Evolutionary conservation across 2,113 vertebrate genomes (phyloP).

Genomic region (Raja brachyura): DNA sequence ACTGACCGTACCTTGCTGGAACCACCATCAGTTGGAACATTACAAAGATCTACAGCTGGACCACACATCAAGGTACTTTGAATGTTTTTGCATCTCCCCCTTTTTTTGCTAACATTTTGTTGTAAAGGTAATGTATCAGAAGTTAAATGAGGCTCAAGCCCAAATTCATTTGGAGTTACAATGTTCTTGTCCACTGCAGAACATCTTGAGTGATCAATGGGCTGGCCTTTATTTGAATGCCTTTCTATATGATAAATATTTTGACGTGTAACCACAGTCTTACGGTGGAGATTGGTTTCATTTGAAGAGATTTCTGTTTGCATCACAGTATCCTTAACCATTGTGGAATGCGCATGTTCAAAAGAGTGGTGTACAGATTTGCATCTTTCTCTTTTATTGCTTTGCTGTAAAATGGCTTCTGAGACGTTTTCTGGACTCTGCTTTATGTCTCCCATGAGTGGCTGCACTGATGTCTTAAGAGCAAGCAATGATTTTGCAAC

Average conservation of each 20-base stretch:
- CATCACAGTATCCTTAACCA: background rate
- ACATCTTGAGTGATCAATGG: background rate
- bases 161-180: background rate
- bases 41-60: background rate
- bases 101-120: conserved; percentile 21
- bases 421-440: background rate
- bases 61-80: background rate
- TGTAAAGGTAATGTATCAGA: background rate
- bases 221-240: background rate
- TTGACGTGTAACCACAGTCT: background rate
- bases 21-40: background rate
- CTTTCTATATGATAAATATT: background rate
- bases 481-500: background rate
- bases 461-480: conserved; percentile 1
- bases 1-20: background rate
- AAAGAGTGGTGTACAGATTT: background rate
- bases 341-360: background rate
- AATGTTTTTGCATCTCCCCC: background rate
- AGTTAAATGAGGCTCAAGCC: background rate
- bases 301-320: background rate
- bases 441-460: background rate
- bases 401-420: conserved; percentile 15
- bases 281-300: background rate
- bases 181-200: background rate
- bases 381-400: background rate